A percentile compares a stretch with the other conserved stretches of the same genome.
phyloP scores from a whole-genome alignment of 2,797 vertebrate species.

The Tenualosa ilisha region DNA sequence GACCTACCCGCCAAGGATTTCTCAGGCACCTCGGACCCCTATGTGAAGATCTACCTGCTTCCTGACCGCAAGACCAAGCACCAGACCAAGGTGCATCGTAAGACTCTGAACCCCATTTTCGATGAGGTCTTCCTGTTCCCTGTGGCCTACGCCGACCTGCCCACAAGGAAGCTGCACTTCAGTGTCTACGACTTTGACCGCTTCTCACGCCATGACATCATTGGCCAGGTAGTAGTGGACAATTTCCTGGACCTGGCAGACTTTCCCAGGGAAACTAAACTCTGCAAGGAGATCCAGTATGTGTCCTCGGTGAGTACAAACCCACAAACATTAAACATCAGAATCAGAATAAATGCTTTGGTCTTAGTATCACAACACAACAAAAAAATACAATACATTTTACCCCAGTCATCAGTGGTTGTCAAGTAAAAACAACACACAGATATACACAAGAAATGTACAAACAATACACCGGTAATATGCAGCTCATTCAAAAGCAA shows the following conservation, averaged over 20 bases:
- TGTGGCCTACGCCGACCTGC: constrained; percentile 94
- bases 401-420: background rate
- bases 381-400: background rate
- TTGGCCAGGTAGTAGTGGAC: constrained; percentile 97
- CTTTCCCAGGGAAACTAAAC: constrained; percentile 94
- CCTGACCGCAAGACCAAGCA: constrained; percentile 97
- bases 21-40: constrained; percentile 96
- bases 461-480: background rate
- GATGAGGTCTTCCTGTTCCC: constrained; percentile 98
- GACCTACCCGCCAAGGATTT: constrained; percentile 98
- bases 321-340: background rate
- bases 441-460: background rate
- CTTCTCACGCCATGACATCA: constrained; percentile 97
- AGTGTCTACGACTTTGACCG: constrained; percentile 98
- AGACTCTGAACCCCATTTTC: constrained; percentile 96
- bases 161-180: constrained; percentile 93
- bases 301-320: constrained; percentile 90
- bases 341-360: background rate
- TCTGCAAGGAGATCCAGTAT: constrained; percentile 94
- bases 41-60: constrained; percentile 97
- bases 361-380: too few relatives aligned
- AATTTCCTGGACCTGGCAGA: constrained; percentile 98
- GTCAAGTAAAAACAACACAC: background rate
- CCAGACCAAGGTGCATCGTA: constrained; percentile 99
- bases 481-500: background rate